A percentile compares a stretch with the other conserved stretches of the same genome.
These are phyloP conservation scores for Marisa cornuarietis DNA, from an alignment of 1,140 invertebrate genomes.

Conservation along the genomic window DNA sequence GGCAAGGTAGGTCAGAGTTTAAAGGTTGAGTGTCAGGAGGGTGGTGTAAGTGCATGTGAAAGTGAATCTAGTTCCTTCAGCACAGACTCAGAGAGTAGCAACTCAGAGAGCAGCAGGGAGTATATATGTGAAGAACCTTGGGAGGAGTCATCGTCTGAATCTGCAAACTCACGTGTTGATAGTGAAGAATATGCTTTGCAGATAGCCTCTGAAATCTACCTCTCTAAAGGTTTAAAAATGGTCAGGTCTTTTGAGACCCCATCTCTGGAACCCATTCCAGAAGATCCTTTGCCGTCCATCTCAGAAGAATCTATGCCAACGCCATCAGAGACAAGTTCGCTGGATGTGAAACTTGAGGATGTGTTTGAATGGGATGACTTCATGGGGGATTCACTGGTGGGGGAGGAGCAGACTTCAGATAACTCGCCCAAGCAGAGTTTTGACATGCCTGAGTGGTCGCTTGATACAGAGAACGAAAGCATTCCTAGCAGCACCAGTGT, in stretches of 20 bases:
- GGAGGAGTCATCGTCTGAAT: not conserved
- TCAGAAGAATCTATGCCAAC: conserved; percentile 30
- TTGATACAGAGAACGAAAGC: conserved; percentile 44
- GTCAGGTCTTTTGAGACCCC: conserved; percentile 27
- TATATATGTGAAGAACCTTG: conserved; percentile 18
- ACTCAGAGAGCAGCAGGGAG: conserved; percentile 5
- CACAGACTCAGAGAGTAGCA: conserved; percentile 11
- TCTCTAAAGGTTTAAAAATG: conserved; percentile 48
- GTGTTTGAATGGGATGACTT: conserved; percentile 60
- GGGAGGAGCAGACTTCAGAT: conserved; percentile 31
- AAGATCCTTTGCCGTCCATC: conserved; percentile 42
- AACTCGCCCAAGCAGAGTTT: conserved; percentile 42
- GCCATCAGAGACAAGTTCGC: conserved; percentile 38
- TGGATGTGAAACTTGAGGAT: conserved; percentile 48
- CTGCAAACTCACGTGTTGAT: conserved; percentile 6
- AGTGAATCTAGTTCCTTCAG: not conserved
- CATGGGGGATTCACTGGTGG: conserved; percentile 51
- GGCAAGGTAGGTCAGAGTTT: conserved; percentile 7
- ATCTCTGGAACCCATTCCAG: conserved; percentile 55
- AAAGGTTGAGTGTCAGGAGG: conserved; percentile 2
- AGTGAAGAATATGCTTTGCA: conserved; percentile 42
- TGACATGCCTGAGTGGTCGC: conserved; percentile 53
- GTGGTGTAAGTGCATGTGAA: conserved; percentile 1
- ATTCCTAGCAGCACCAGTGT: conserved; percentile 23
- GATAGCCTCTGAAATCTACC: conserved; percentile 52